Evolutionary conservation across 1,140 invertebrate genomes (phyloP), one percentile per base, ranked within the genome.

Genomic region (Teleogryllus occipitalis): DNA sequence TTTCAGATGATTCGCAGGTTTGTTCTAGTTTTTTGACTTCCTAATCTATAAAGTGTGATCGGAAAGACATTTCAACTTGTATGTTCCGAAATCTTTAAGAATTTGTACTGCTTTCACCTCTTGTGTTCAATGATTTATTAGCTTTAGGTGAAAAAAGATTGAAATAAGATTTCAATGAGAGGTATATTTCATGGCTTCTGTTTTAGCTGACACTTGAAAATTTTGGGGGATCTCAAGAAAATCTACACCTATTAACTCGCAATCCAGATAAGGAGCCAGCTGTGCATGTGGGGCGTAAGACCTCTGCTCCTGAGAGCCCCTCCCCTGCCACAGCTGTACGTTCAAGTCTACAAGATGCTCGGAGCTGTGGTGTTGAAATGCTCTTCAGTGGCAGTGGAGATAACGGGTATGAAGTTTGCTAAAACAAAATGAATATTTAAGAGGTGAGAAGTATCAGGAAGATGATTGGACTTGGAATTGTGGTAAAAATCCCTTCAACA

Each of bases 151-250:
- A 2, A 39, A 39, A 39, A 39, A 39, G 27, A 39, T 39, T 39
- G 27, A 39, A 39, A 39, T 39, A 39, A 39, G 5, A 39, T 39
- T 39, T 39, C 1, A 1, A 2, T 39, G 27, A 39, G 27, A 39
- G 5, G 1, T 1, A 39, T 39, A 39, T 39, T n/a, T 39, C 1
- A 39, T 39, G 27, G 27, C 27, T 39, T 39, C 27, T 21, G 18
- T 82, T 81, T 15, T 93, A 96, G 85, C 86, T 97, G 81, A 96
- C 95, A 0, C 93, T 96, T 47, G 95, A 97, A 88, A 96, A 97
- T 86, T 96, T 97, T 87, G 95, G 95, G 47, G 95, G 94, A 76
- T 94, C 91, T 82, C 93, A 95, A 88, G 94, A 93, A 85, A 90
- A 93, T 83, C 86, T 89, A 83, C 91, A 88, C 84, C 89, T 90